phyloP scores from a whole-genome alignment of 2,797 vertebrate genomes.

The Emys orbicularis region DNA sequence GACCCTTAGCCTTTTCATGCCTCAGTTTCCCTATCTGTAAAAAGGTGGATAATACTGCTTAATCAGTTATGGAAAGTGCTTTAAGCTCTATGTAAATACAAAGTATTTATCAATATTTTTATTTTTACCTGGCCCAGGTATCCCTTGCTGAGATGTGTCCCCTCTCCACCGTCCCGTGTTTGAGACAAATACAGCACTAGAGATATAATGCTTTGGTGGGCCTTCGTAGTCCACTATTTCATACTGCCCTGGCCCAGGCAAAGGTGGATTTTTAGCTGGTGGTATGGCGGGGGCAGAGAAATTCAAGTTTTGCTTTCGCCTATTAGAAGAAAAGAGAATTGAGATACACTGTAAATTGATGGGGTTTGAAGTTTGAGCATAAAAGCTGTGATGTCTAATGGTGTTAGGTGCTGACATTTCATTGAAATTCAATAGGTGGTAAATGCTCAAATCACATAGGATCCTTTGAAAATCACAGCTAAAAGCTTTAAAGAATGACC shows the following conservation, averaged over 20 bases:
- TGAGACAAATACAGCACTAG: constrained; percentile 84
- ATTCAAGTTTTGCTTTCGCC: constrained; percentile 78
- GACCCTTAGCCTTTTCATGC: not conserved
- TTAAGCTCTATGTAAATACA: not conserved
- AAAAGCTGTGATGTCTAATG: not conserved
- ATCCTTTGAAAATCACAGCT: not conserved
- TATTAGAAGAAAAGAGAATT: constrained; percentile 63
- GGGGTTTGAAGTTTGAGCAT: not conserved
- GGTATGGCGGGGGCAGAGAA: constrained; percentile 80
- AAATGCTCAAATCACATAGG: not conserved
- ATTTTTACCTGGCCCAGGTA: constrained; percentile 85
- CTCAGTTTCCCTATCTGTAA: not conserved
- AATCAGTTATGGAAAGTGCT: not conserved
- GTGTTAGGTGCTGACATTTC: not conserved
- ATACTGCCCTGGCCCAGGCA: constrained; percentile 84
- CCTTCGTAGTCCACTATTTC: constrained; percentile 63
- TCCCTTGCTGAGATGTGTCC: not conserved
- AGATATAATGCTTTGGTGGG: constrained; percentile 74
- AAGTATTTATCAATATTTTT: not conserved
- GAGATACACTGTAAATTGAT: not conserved
- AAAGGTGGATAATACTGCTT: not conserved
- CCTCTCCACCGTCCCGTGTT: constrained; percentile 71
- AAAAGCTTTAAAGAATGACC: not conserved
- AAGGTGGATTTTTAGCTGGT: constrained; percentile 75
- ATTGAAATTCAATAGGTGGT: not conserved